Evolutionary conservation across 2,113 vertebrate species (phyloP), one percentile per base, ranked within the genome.

Genomic region (Hydrolagus affinis): DNA sequence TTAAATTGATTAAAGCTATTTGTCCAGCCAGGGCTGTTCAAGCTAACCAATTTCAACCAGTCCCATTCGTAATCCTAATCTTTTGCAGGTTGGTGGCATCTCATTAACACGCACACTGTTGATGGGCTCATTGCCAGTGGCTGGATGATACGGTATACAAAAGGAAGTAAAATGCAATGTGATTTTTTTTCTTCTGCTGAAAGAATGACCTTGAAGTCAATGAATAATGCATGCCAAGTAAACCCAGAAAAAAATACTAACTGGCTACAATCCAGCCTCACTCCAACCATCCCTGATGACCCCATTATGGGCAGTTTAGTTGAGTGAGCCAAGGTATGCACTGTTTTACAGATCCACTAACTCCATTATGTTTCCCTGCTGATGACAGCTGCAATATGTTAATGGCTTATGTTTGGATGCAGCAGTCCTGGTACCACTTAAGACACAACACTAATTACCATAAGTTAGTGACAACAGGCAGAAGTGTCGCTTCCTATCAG

Each of bases 201-300:
- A 87, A 93, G 92, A 88, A 90, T 94, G 93, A 95, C 94, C 93
- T 95, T 95, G 94, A 94, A 94, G 90, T 88, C 90, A 88, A 94
- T 94, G 93, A 92, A 94, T 94, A 94, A 95, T 94, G 94, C 93
- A 94, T 95, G 93, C 93, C 28, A 94, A 94, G 94, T 93, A 94
- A 94, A 94, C 93, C 94, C 92, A 92, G 92, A 94, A 94, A 94
- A 95, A 95, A 93, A 92, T 92, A 93, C 92, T 93, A 92, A 94
- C 93, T 94, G 92, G 91, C 91, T 93, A 88, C 93, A 93, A 91
- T 90, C 90, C 90, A 90, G 66, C 87, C 91, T 92, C 12, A 92
- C 90, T 90, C 92, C 88, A 89, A 89, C 88, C 90, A 90, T 94
- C 93, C 93, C 94, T 83, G 91, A 92, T 92, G 93, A 92, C 90